These are phyloP conservation scores for Buceros bicornis DNA, from an alignment of 2,797 vertebrate genomes.

Conservation along the genomic window DNA sequence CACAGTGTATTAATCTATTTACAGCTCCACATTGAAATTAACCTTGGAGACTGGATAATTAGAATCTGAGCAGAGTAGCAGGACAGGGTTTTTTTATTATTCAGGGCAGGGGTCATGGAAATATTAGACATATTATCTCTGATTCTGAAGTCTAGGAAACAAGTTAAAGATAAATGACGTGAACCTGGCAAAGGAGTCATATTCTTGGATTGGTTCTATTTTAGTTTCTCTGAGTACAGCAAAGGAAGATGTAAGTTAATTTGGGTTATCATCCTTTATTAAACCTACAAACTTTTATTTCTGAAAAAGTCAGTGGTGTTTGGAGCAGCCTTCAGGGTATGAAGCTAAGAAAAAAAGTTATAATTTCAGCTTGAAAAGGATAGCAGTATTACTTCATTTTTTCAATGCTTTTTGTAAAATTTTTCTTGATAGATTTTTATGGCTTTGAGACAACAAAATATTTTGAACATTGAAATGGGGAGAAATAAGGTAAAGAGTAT, in stretches of 20 bases:
- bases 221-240: background rate
- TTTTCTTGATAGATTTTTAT: background rate
- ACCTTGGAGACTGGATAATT: conserved; percentile 55
- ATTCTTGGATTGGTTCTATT: background rate
- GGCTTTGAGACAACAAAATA: background rate
- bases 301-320: background rate
- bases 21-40: conserved; percentile 55
- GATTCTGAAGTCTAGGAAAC: background rate
- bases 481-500: background rate
- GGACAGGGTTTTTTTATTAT: conserved; percentile 1
- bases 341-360: background rate
- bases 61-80: conserved; percentile 18
- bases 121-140: background rate
- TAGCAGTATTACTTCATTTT: background rate
- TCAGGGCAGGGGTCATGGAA: background rate
- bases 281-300: background rate
- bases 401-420: background rate
- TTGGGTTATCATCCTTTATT: background rate
- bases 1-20: conserved; percentile 55
- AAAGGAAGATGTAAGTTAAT: background rate
- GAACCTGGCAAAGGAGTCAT: background rate
- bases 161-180: background rate
- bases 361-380: background rate
- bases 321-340: background rate
- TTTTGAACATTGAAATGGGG: background rate